Evolutionary conservation across 2,888 invertebrate species (phyloP).

Genomic region (Trissoscelio sp.): DNA sequence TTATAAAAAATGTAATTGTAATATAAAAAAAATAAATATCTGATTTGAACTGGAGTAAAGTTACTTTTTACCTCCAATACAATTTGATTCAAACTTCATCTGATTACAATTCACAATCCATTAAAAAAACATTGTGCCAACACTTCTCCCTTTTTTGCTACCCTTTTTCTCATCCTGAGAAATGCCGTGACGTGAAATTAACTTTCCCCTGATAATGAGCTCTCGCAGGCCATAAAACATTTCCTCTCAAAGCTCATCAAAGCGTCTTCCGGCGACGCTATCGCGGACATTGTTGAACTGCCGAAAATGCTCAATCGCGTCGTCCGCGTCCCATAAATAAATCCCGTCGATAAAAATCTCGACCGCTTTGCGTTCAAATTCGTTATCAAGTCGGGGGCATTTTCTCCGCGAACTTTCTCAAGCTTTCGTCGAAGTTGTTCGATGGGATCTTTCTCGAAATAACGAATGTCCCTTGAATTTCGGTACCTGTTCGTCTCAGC

Average conservation of each 20-base stretch:
- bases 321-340: slow-evolving; percentile 48
- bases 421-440: slow-evolving; percentile 65
- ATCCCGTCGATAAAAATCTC: slow-evolving; percentile 56
- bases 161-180: background rate
- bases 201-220: slow-evolving; percentile 44
- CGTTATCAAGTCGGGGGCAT: slow-evolving; percentile 55
- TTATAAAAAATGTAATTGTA: too few species aligned
- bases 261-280: slow-evolving; percentile 43
- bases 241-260: slow-evolving; percentile 34
- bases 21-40: too few species aligned
- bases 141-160: background rate
- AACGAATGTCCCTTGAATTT: slow-evolving; percentile 69
- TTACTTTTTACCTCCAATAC: too few species aligned
- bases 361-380: slow-evolving; percentile 41
- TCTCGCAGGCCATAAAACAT: slow-evolving; percentile 29
- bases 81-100: too few species aligned
- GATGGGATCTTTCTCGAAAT: slow-evolving; percentile 65
- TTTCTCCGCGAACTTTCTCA: slow-evolving; percentile 66
- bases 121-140: too few species aligned
- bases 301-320: slow-evolving; percentile 5
- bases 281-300: slow-evolving; percentile 26
- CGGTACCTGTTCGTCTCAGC: slow-evolving; percentile 66
- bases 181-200: slow-evolving; percentile 16
- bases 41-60: too few species aligned
- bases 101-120: too few species aligned